Conservation (phyloP, 1,140 invertebrate genomes). For the Vollenhovia emeryi region DNA sequence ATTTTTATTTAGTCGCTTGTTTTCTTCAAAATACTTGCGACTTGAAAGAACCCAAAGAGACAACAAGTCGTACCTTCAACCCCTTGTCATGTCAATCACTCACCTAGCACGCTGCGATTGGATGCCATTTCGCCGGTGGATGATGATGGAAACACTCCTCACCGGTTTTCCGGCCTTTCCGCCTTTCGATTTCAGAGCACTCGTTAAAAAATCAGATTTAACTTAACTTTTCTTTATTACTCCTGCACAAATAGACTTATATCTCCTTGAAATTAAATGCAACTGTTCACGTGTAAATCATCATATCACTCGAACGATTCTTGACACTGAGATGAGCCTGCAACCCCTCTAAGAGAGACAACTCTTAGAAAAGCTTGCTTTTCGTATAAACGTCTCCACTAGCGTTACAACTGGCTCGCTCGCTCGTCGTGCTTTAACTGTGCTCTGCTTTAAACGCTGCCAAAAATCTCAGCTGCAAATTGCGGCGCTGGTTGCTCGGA, state of each 20-base stretch:
- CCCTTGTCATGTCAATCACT: constrained; percentile 4
- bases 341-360: not conserved
- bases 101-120: constrained; percentile 48
- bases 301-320: not conserved
- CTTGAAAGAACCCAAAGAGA: not conserved
- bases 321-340: not conserved
- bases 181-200: not conserved
- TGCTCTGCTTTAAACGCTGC: constrained; percentile 16
- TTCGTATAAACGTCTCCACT: not conserved
- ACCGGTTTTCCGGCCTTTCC: not conserved
- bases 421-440: constrained; percentile 5
- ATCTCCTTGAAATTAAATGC: not conserved
- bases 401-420: not conserved
- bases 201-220: not conserved
- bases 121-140: constrained; percentile 45
- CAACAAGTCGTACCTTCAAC: not conserved
- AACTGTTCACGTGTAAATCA: not conserved
- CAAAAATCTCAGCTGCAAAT: constrained; percentile 37
- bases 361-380: not conserved
- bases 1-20: not conserved
- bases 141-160: not conserved
- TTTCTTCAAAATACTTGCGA: not conserved
- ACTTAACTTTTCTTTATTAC: not conserved
- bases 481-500: constrained; percentile 5
- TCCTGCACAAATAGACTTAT: not conserved